Percentiles rank a stretch among this genome's conserved stretches.
phyloP scores from a whole-genome alignment of 2,797 vertebrate species.

The Urophycis tenuis region DNA sequence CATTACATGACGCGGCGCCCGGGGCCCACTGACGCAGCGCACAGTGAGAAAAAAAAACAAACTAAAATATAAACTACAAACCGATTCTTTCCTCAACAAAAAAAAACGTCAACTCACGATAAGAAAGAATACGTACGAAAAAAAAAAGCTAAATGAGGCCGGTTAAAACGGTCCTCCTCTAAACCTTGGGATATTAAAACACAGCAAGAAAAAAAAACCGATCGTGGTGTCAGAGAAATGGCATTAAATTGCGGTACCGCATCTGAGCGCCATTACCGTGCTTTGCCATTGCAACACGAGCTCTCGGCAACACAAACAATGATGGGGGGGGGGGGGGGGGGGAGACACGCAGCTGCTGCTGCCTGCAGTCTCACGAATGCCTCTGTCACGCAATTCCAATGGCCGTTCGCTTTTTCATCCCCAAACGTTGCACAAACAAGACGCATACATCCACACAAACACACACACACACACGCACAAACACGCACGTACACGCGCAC shows the following conservation, averaged over 20 bases:
- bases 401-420: not conserved
- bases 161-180: not conserved
- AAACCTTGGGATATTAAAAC: constrained; percentile 12
- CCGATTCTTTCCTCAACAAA: not conserved
- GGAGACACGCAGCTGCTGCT: not conserved
- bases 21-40: not conserved
- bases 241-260: constrained; percentile 3
- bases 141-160: not conserved
- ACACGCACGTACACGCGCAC: not conserved
- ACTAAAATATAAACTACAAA: not conserved
- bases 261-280: constrained; percentile 11
- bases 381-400: not conserved
- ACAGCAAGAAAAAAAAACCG: constrained; percentile 12
- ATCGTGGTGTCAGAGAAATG: constrained; percentile 12
- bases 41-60: not conserved
- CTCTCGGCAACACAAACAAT: constrained; percentile 2
- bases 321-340: no score
- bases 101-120: not conserved
- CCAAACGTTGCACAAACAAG: constrained; percentile 9
- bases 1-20: not conserved
- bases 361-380: not conserved
- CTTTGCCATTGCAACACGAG: constrained; percentile 14
- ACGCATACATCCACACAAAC: not conserved
- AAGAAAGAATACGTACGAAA: not conserved
- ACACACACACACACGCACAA: not conserved